Evolutionary conservation across 2,113 vertebrate genomes (phyloP).

Genomic region (Tyrannus savana): DNA sequence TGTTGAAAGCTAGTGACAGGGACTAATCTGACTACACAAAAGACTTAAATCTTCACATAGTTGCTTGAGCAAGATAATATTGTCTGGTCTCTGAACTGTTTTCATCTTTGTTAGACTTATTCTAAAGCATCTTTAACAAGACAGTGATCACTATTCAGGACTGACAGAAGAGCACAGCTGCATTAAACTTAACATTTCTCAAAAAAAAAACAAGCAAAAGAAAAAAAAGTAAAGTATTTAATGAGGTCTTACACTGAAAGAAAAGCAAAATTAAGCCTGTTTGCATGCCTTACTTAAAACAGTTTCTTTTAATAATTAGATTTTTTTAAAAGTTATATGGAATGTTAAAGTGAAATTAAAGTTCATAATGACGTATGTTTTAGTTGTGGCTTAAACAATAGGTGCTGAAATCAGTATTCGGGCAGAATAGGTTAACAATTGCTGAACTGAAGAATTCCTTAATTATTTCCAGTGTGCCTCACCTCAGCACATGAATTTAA

Average conservation of each 20-base stretch:
- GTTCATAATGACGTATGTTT: neutral
- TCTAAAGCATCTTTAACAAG: neutral
- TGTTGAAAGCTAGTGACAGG: neutral
- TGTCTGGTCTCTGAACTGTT: neutral
- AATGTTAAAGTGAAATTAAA: neutral
- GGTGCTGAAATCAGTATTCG: neutral
- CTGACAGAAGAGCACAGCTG: neutral
- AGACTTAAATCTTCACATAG: neutral
- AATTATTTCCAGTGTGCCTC: neutral
- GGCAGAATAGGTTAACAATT: neutral
- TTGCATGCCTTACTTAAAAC: neutral
- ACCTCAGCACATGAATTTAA: neutral
- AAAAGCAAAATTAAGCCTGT: neutral
- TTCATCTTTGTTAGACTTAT: neutral
- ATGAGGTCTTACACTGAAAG: neutral
- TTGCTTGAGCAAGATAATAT: conserved; percentile 5
- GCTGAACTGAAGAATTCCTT: neutral
- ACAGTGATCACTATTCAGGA: neutral
- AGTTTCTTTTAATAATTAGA: neutral
- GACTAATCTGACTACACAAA: conserved; percentile 15
- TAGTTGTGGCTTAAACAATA: neutral
- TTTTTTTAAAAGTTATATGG: neutral
- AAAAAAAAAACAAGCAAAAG: neutral
- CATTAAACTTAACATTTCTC: neutral
- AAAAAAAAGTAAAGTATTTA: neutral